Evolutionary conservation across 2,888 invertebrate genomes (phyloP), one percentile per base, ranked within the genome.

Genomic region (Microchrysa polita): DNA sequence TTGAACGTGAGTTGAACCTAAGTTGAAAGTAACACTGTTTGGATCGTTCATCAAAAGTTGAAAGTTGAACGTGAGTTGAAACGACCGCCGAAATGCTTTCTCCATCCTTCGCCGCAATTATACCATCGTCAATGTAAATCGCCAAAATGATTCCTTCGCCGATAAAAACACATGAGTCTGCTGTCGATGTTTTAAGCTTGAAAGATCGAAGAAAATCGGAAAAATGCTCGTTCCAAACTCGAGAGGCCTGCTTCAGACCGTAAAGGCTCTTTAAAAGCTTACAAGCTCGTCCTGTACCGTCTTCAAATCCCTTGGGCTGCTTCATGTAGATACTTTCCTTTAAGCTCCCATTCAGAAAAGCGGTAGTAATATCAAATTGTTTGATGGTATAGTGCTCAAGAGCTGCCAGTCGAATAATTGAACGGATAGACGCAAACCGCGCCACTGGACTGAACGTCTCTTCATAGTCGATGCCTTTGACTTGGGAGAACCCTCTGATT

Each of bases 361-460:
- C 74, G 14, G 74, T 74, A 23, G 53, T 65, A 2, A 63, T 57
- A 44, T 72, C 72, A 34, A 74, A 72, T 27, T 74, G 72, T 40
- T 65, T 72, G 18, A 73, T 10, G 9, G 14, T 5, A 9, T 34
- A 18, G 40, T n/a, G 5, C 20, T 61, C 34, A 67, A 10, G n/a
- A 53, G 67, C 67, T 27, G 53, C 67, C 10, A 67, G 16, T 22
- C 20, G 20, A 14, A 78, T 67, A 74, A 80, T 71, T 60, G 76
- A 74, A 73, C 78, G 77, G 40, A 80, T 75, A 10, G 79, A 79
- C 34, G 78, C 73, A 57, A 77, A 76, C 75, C 75, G 78, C 14
- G 77, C 79, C 1, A 81, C 80, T n/a, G 81, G 80, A 53, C 81
- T 79, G 67, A 80, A 82, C 0, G 80, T 80, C 73, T 81, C 79